Evolutionary conservation across 2,888 invertebrate species (phyloP), one percentile per base, ranked within the genome.

Genomic region (Eristalinus aeneus): DNA sequence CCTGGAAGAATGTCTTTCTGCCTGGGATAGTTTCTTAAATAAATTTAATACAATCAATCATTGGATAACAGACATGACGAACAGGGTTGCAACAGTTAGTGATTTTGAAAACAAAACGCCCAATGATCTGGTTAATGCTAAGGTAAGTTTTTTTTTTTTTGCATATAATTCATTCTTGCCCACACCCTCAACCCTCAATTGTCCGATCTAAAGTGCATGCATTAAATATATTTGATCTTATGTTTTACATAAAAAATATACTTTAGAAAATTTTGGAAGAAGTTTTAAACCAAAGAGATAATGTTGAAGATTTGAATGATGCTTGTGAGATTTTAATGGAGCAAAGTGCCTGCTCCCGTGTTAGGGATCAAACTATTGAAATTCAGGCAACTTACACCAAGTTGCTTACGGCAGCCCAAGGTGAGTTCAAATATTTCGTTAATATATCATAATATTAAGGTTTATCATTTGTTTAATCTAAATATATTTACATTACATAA

Each of bases 321-420:
- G 94, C 96, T 89, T 98, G 97, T 90, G 98, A 98, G 92, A 94
- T 95, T 65, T 93, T 98, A 0, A 96, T 97, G 95, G 97, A 97
- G 91, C 94, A 96, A 67, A 97, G 97, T 90, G 97, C 97, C 34
- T 96, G 96, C 90, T 95, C 96, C 20, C 96, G 96, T 94, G 96
- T 97, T 0, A 94, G 98, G 23, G 97, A 98, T 90, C 96, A 97
- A 91, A 97, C 97, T 2, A 96, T 97, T 0, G 96, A 96, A 89
- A 93, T 97, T 0, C 97, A 98, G 93, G 95, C 96, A 2, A 95
- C 95, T 77, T 98, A 97, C 90, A 96, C 97, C 0, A 95, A 95
- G 88, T 92, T 97, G 12, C 91, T 97, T 32, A 96, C 97, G 0
- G 95, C 95, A 87, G 95, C 96, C 32, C 97, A 98, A 93, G 96